Percentiles rank a stretch among this genome's conserved stretches.
These are phyloP conservation scores for Neoseiulus cucumeris DNA, from an alignment of 1,140 invertebrate genomes.

Conservation along the genomic window DNA sequence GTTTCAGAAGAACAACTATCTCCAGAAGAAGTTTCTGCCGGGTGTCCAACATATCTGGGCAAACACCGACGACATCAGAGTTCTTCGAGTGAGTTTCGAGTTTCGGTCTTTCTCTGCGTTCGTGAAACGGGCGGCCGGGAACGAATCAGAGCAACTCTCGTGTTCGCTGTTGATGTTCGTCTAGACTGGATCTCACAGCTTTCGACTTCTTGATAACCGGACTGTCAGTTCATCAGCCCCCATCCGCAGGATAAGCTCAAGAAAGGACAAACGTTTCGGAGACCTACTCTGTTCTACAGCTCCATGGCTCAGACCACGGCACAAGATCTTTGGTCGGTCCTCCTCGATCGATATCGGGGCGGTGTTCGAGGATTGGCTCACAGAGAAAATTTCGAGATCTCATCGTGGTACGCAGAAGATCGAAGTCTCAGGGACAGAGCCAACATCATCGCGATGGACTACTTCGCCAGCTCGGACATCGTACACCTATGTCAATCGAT, in stretches of 20 bases:
- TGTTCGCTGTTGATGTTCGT: too few relatives aligned
- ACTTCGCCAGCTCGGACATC: conserved; percentile 6
- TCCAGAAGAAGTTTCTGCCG: not conserved
- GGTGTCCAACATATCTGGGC: conserved; percentile 1
- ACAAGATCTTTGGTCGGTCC: not conserved
- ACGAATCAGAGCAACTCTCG: too few relatives aligned
- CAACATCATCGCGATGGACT: not conserved
- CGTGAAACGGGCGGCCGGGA: too few relatives aligned
- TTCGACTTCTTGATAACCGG: too few relatives aligned
- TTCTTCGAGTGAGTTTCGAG: not conserved
- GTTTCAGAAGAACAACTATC: not conserved
- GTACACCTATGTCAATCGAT: not conserved
- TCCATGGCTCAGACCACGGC: not conserved
- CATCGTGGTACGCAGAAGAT: not conserved
- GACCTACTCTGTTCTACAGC: not conserved
- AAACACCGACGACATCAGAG: not conserved
- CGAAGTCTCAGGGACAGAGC: not conserved
- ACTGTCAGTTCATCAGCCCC: too few relatives aligned
- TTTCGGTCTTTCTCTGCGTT: too few relatives aligned
- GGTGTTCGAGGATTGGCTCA: not conserved
- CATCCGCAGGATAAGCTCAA: not conserved
- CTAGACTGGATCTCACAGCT: too few relatives aligned
- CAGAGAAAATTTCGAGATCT: not conserved
- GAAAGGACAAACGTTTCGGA: not conserved
- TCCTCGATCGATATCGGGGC: not conserved